Evolutionary conservation across 2,113 vertebrate species (phyloP).

Genomic region (Oncorhynchus kisutch): DNA sequence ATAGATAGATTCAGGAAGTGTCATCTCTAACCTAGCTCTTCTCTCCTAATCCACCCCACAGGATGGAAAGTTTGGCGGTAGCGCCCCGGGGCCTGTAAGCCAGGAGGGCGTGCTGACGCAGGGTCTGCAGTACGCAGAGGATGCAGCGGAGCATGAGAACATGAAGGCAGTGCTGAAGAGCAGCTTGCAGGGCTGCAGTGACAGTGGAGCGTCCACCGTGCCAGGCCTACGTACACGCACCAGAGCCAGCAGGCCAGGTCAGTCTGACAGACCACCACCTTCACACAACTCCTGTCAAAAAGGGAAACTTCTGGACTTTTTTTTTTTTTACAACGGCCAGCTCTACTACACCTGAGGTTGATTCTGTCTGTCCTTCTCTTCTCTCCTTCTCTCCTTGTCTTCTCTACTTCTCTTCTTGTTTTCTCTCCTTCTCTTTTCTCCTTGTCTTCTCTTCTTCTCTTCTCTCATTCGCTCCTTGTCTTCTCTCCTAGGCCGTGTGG

Average conservation of each 20-base stretch:
- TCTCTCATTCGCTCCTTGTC: not conserved
- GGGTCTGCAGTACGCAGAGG: constrained; percentile 84
- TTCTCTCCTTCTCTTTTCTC: not conserved
- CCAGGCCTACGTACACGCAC: constrained; percentile 85
- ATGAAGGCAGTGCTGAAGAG: constrained; percentile 93
- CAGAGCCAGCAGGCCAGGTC: constrained; percentile 78
- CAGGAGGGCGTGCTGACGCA: constrained; percentile 74
- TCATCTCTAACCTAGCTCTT: not conserved
- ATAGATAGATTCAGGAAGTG: not conserved
- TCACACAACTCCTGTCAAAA: not conserved
- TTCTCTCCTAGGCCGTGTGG: constrained; percentile 72
- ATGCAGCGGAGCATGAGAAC: constrained; percentile 89
- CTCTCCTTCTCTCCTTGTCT: not conserved
- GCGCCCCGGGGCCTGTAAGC: constrained; percentile 61
- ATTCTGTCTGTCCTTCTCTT: not conserved
- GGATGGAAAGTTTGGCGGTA: constrained; percentile 87
- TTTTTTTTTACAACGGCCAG: no score
- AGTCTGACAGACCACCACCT: not conserved
- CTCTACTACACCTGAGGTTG: no score
- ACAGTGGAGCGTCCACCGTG: constrained; percentile 63
- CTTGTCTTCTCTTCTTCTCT: not conserved
- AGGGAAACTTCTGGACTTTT: no score
- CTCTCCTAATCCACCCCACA: constrained; percentile 42
- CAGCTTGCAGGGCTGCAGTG: constrained; percentile 58
- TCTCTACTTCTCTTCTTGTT: not conserved